These are phyloP conservation scores for Macrobrachium nipponense DNA, from an alignment of 1,140 invertebrate genomes.

Conservation along the genomic window DNA sequence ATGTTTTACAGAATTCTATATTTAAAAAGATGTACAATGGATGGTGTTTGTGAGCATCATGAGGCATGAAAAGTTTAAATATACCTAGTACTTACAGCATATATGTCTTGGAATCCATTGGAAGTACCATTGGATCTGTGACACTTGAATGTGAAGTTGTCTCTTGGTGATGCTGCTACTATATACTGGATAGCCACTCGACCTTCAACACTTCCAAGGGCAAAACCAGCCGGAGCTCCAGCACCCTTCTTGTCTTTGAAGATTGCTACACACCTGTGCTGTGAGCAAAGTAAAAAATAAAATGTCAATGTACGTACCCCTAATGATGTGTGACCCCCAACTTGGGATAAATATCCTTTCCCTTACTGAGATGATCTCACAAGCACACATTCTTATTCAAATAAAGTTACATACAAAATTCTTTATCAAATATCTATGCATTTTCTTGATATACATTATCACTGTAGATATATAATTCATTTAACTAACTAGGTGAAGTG, in stretches of 20 bases:
- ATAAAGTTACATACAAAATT: too few relatives aligned
- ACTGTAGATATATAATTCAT: too few relatives aligned
- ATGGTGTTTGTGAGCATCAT: neutral
- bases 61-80: neutral
- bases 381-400: too few relatives aligned
- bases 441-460: too few relatives aligned
- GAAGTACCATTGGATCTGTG: conserved; percentile 91
- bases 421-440: too few relatives aligned
- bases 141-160: conserved; percentile 99
- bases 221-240: conserved; percentile 81
- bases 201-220: conserved; percentile 94
- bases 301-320: conserved; percentile 15
- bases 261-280: conserved; percentile 93
- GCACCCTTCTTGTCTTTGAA: conserved; percentile 84
- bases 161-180: conserved; percentile 92
- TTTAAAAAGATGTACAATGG: too few relatives aligned
- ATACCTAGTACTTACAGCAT: conserved; percentile 52
- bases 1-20: neutral
- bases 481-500: too few relatives aligned
- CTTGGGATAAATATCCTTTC: too few relatives aligned
- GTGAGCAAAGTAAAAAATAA: conserved; percentile 21
- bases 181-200: conserved; percentile 97
- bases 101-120: conserved; percentile 77
- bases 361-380: too few relatives aligned
- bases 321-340: neutral